Conservation (phyloP, 1,140 invertebrate genomes). For the Bacillus rossius region DNA sequence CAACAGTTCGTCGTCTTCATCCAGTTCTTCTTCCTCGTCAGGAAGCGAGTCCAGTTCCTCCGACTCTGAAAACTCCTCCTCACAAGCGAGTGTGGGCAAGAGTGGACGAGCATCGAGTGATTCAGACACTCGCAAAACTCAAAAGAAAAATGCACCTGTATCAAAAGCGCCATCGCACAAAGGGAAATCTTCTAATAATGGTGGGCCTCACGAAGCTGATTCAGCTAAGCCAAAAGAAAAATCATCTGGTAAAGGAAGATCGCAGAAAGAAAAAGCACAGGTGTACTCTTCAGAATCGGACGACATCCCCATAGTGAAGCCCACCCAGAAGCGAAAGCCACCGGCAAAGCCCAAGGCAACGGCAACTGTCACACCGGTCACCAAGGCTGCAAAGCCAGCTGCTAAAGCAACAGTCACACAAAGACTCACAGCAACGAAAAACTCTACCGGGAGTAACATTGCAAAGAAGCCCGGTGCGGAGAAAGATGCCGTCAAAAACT, state of each 20-base stretch:
- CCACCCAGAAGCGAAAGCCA: conserved; percentile 39
- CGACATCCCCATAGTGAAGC: conserved; percentile 24
- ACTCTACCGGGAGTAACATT: background rate
- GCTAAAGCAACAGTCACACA: conserved; percentile 15
- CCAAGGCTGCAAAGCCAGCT: conserved; percentile 22
- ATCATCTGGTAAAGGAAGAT: conserved; percentile 2
- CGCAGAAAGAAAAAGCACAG: conserved; percentile 18
- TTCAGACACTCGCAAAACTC: conserved; percentile 25
- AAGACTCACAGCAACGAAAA: conserved; percentile 7
- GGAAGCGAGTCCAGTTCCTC: conserved; percentile 33
- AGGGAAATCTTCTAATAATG: conserved; percentile 6
- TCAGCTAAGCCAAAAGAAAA: conserved; percentile 24
- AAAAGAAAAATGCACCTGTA: conserved; percentile 20
- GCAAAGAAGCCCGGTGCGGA: conserved; percentile 19
- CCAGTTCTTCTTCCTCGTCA: conserved; percentile 31
- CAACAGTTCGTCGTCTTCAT: conserved; percentile 29
- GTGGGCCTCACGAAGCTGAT: conserved; percentile 14
- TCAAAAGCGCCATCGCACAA: conserved; percentile 14
- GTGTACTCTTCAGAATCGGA: conserved; percentile 34
- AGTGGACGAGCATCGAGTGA: conserved; percentile 24
- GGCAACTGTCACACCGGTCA: conserved; percentile 43
- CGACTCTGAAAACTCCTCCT: conserved; percentile 33
- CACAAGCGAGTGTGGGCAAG: conserved; percentile 22
- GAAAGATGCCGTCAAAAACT: conserved; percentile 18
- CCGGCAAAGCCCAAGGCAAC: conserved; percentile 50